phyloP scores from a whole-genome alignment of 2,888 invertebrate species.

The Carterocephalus palaemon region DNA sequence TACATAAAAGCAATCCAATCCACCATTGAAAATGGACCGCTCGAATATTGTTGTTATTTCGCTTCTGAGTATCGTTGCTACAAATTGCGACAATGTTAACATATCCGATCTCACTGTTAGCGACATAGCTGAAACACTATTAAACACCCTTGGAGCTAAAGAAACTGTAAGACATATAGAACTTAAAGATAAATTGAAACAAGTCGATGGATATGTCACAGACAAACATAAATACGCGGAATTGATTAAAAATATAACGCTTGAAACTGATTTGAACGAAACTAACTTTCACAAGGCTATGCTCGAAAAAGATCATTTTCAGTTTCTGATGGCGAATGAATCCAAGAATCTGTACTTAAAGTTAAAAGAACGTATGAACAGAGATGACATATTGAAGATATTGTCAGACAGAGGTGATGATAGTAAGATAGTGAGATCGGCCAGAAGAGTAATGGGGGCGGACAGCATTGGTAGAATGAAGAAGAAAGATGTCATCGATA shows the following conservation, averaged over 20 bases:
- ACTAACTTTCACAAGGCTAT: slow-evolving; percentile 57
- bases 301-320: slow-evolving; percentile 50
- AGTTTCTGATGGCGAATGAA: slow-evolving; percentile 40
- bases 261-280: slow-evolving; percentile 44
- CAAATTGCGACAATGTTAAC: slow-evolving; percentile 25
- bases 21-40: slow-evolving; percentile 13
- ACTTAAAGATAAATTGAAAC: slow-evolving; percentile 49
- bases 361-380: slow-evolving; percentile 61
- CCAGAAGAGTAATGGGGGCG: slow-evolving; percentile 47
- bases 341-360: slow-evolving; percentile 55
- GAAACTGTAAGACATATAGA: slow-evolving; percentile 44
- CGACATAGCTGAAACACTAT: slow-evolving; percentile 39
- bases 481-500: slow-evolving; percentile 42
- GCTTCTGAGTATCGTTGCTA: slow-evolving; percentile 3
- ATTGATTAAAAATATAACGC: slow-evolving; percentile 45
- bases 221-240: slow-evolving; percentile 45
- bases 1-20: slow-evolving; percentile 21
- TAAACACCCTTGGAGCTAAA: slow-evolving; percentile 33
- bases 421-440: slow-evolving; percentile 41
- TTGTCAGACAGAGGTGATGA: slow-evolving; percentile 40
- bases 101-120: slow-evolving; percentile 27
- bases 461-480: slow-evolving; percentile 29
- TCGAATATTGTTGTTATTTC: slow-evolving; percentile 12
- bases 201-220: slow-evolving; percentile 47
- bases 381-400: slow-evolving; percentile 58